Evolutionary conservation across 2,888 invertebrate species (phyloP).

Genomic region (Petrolisthes manimaculis): DNA sequence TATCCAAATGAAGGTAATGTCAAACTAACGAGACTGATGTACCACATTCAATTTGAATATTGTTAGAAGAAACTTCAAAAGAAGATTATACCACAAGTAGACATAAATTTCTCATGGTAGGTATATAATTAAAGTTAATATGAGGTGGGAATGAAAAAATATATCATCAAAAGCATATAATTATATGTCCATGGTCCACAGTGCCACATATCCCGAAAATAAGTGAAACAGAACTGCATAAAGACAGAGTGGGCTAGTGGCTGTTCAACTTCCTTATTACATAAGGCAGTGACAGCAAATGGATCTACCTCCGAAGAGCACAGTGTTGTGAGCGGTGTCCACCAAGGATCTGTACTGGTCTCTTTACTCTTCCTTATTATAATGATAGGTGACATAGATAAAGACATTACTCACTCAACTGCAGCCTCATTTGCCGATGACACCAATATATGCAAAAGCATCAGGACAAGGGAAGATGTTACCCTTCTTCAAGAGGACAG

Average conservation of each 20-base stretch:
- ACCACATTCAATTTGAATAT: no score
- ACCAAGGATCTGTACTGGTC: conserved; percentile 11
- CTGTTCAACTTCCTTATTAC: conserved; percentile 14
- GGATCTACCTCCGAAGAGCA: background rate
- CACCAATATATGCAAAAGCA: background rate
- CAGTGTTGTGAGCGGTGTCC: background rate
- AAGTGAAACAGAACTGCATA: no score
- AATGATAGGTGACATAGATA: conserved; percentile 20
- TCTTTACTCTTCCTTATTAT: conserved; percentile 19
- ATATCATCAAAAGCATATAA: no score
- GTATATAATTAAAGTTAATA: no score
- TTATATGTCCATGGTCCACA: no score
- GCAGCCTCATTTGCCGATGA: conserved; percentile 18
- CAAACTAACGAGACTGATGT: no score
- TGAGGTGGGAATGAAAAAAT: no score
- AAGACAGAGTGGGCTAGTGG: conserved; percentile 4
- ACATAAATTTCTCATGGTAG: no score
- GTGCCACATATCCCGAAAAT: no score
- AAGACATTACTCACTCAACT: conserved; percentile 3
- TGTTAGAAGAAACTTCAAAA: no score
- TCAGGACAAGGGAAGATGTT: background rate
- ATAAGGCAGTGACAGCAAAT: conserved; percentile 10
- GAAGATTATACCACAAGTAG: no score
- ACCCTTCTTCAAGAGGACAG: background rate
- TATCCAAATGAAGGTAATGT: no score